A percentile compares a stretch with the other conserved stretches of the same genome.
These are phyloP conservation scores for Drosophila aldrichi DNA, from an alignment of 2,888 invertebrate genomes.

Conservation along the genomic window DNA sequence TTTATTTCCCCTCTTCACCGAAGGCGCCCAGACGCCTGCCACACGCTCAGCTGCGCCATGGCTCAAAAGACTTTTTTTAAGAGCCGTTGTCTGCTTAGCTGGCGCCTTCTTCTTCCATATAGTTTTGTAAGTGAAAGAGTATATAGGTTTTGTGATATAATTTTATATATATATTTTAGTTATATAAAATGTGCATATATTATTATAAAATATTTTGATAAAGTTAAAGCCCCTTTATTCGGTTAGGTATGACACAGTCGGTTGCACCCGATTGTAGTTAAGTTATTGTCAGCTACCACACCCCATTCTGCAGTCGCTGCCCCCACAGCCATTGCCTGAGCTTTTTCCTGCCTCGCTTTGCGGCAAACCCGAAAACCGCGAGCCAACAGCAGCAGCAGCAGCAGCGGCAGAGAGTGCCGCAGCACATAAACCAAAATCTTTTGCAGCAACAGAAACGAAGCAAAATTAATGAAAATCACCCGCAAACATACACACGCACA, in stretches of 20 bases:
- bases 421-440: constrained; percentile 72
- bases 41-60: constrained; percentile 9
- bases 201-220: no score
- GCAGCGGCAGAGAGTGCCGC: constrained; percentile 24
- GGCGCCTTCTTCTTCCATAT: constrained; percentile 53
- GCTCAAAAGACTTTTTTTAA: constrained; percentile 9
- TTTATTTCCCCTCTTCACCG: background rate
- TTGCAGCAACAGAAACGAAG: constrained; percentile 60
- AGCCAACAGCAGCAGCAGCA: constrained; percentile 38
- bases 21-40: constrained; percentile 1
- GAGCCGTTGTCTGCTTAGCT: constrained; percentile 55
- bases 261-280: background rate
- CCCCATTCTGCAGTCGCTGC: constrained; percentile 30
- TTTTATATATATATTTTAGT: background rate
- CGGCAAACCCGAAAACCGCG: constrained; percentile 65
- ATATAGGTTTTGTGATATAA: background rate
- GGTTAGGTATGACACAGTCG: background rate
- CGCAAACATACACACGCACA: constrained; percentile 27
- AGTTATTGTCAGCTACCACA: constrained; percentile 46
- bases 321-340: constrained; percentile 41
- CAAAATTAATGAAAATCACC: constrained; percentile 77
- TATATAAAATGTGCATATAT: no score
- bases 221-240: background rate
- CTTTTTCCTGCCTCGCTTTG: constrained; percentile 50
- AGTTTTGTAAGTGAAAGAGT: background rate